Evolutionary conservation across 2,113 vertebrate genomes (phyloP).

Genomic region (Cygnus atratus): DNA sequence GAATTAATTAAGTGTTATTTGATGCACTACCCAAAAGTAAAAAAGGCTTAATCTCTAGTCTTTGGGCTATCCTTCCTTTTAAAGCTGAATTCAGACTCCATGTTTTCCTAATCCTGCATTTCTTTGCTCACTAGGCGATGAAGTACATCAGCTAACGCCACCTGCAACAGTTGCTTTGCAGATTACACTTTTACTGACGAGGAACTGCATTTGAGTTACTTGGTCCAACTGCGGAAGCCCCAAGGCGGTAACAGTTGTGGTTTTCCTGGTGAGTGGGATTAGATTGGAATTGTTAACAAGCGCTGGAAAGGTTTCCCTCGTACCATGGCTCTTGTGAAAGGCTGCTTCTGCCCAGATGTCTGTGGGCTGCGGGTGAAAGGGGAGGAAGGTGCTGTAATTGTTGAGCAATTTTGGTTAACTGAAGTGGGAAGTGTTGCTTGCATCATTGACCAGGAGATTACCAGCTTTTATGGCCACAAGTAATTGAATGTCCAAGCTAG

Average conservation of each 20-base stretch:
- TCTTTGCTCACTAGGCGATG: not conserved
- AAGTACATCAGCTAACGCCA: not conserved
- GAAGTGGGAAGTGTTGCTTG: slow-evolving; percentile 20
- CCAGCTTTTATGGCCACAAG: not conserved
- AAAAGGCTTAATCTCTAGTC: not conserved
- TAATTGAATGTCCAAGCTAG: not conserved
- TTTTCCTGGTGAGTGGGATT: not conserved
- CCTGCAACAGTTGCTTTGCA: not conserved
- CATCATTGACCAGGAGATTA: not conserved
- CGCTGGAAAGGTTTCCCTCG: not conserved
- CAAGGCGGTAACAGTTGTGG: not conserved
- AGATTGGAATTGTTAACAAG: not conserved
- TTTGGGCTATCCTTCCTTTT: not conserved
- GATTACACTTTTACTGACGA: not conserved
- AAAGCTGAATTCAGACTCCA: not conserved
- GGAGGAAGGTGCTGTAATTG: not conserved
- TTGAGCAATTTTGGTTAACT: not conserved
- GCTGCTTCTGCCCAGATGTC: not conserved
- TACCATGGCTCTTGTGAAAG: not conserved
- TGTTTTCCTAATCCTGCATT: not conserved
- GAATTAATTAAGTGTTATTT: not conserved
- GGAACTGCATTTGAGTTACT: not conserved
- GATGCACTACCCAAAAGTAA: not conserved
- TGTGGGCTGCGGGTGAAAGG: rapidly evolving
- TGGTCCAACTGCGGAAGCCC: not conserved